phyloP scores from a whole-genome alignment of 1,140 invertebrate genomes.

The Octopus sinensis region DNA sequence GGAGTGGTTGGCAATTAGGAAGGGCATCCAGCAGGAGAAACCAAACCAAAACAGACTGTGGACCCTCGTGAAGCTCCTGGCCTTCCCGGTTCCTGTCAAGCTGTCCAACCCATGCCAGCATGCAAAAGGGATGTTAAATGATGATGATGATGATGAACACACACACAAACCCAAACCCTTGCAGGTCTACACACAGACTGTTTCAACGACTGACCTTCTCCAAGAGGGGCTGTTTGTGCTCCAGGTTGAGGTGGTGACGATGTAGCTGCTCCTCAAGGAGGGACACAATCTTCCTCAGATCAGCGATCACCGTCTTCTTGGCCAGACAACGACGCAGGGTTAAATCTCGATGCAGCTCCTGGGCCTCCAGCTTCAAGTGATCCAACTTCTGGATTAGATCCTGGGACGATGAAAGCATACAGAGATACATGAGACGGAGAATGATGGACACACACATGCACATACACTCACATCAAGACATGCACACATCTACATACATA shows the following conservation, averaged over 20 bases:
- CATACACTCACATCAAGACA: too few relatives aligned
- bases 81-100: too few relatives aligned
- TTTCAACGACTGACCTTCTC: conserved; percentile 32
- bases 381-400: conserved; percentile 38
- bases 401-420: conserved; percentile 16
- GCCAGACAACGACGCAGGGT: conserved; percentile 44
- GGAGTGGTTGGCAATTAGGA: too few relatives aligned
- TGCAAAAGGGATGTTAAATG: too few relatives aligned
- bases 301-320: conserved; percentile 27
- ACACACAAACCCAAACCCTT: neutral
- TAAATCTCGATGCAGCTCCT: conserved; percentile 47
- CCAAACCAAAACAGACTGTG: too few relatives aligned
- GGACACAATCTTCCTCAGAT: conserved; percentile 28
- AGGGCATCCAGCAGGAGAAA: too few relatives aligned
- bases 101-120: too few relatives aligned
- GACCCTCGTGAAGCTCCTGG: too few relatives aligned
- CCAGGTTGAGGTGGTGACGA: conserved; percentile 30
- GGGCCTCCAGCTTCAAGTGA: conserved; percentile 38
- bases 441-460: too few relatives aligned
- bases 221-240: conserved; percentile 35
- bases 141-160: neutral
- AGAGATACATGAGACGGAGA: too few relatives aligned
- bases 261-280: conserved; percentile 33
- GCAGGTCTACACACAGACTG: neutral
- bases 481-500: too few relatives aligned